Evolutionary conservation across 2,797 vertebrate species (phyloP), one percentile per base, ranked within the genome.

Genomic region (Pagetopsis macropterus): DNA sequence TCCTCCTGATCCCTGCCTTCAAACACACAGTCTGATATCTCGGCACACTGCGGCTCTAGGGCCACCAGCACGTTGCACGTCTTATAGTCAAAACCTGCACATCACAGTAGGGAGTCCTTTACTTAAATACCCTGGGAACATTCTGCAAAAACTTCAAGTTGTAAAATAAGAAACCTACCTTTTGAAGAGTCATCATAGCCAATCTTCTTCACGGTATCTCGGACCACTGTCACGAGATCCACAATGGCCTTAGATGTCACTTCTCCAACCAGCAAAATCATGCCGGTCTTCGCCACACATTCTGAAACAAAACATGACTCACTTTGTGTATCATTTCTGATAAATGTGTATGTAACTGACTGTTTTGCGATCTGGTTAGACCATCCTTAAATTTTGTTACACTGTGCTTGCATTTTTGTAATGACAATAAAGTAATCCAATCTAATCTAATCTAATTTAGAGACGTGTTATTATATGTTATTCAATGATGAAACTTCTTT

Each of bases 241-340:
- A 95, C 91, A 0, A 60, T 81, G 49, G 93, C 94, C 55, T 91
- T 94, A 0, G 94, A 94, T 0, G 93, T 94, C 81, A 95, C 93
- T 66, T 95, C 95, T 69, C 94, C 94, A 5, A 91, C 90, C 23
- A 95, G 83, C 37, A 95, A 72, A 72, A 95, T 92, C 94, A 95
- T 95, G 1, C 94, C 94, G 0, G 94, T 95, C 87, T 95, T 95
- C 2, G 93, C 81, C 81, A 95, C 94, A 70, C 94, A 94, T 58
- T 95, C 95, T 95, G 88, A 17, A 87, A 44, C 17, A 19, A 75
- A 2, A 76, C 9, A 58, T 9, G 4, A 14, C 15, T 54, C 46
- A 11, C 19, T 21, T 15, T 23, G 17, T 40, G n/a, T 6, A 10
- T 15, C 51, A 13, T 19, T n/a, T n/a, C n/a, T n/a, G n/a, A n/a